Evolutionary conservation across 2,888 invertebrate genomes (phyloP).

Genomic region (Euproctis similis): DNA sequence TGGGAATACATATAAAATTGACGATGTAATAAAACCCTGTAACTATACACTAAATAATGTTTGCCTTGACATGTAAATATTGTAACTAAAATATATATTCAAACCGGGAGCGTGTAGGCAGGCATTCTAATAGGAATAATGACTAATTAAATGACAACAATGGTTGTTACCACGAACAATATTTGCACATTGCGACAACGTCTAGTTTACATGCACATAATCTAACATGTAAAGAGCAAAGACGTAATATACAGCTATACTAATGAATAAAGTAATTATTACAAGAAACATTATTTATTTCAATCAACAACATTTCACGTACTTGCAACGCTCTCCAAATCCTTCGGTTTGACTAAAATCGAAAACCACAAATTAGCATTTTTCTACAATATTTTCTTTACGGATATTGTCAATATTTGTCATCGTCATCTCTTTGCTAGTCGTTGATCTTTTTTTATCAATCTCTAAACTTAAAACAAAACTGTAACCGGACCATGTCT

Average conservation of each 20-base stretch:
- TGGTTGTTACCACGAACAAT: constrained; percentile 5
- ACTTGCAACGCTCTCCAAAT: constrained; percentile 87
- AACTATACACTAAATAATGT: too few species aligned
- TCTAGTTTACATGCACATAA: constrained; percentile 2
- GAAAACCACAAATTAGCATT: constrained; percentile 24
- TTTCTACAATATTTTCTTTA: too few species aligned
- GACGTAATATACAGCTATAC: background rate
- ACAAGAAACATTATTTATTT: too few species aligned
- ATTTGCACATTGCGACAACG: background rate
- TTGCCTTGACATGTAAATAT: background rate
- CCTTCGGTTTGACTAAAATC: constrained; percentile 81
- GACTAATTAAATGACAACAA: constrained; percentile 13
- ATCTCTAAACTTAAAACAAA: too few species aligned
- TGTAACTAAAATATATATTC: too few species aligned
- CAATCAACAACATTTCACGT: constrained; percentile 76
- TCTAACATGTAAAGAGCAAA: background rate
- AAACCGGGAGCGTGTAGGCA: background rate
- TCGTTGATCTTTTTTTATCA: too few species aligned
- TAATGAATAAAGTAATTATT: constrained; percentile 4
- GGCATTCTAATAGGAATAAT: constrained; percentile 10
- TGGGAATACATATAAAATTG: too few species aligned
- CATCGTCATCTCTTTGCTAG: too few species aligned
- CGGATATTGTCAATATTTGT: too few species aligned
- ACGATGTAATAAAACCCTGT: too few species aligned
- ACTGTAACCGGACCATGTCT: too few species aligned